These are phyloP conservation scores for Drosophila pseudoobscura DNA, from an alignment of 1,140 invertebrate species.

Conservation along the genomic window DNA sequence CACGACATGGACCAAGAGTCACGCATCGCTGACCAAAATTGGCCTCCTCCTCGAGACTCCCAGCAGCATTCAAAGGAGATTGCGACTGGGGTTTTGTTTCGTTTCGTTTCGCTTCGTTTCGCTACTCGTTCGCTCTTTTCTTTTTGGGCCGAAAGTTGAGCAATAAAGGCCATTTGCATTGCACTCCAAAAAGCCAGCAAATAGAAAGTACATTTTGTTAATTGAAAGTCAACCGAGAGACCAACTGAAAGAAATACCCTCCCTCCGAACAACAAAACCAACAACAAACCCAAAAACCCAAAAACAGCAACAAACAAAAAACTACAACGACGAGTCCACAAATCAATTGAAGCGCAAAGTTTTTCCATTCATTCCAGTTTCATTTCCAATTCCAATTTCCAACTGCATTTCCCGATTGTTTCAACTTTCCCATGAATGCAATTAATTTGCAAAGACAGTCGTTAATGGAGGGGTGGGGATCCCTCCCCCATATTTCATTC, in stretches of 20 bases:
- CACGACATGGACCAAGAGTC: conserved; percentile 79
- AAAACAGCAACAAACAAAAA: conserved; percentile 4
- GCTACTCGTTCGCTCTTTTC: conserved; percentile 30
- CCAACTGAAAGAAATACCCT: conserved; percentile 17
- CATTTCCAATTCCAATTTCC: no score
- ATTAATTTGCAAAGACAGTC: conserved; percentile 50
- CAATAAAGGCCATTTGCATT: conserved; percentile 76
- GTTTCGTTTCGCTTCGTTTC: conserved; percentile 15
- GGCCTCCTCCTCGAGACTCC: conserved; percentile 42
- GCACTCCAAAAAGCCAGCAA: conserved; percentile 47
- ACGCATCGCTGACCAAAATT: conserved; percentile 81
- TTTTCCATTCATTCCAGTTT: conserved; percentile 13
- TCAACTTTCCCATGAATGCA: conserved; percentile 40
- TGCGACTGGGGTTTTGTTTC: conserved; percentile 12
- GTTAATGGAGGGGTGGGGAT: background rate
- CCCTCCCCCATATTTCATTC: background rate
- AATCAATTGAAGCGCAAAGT: conserved; percentile 46
- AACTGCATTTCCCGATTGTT: conserved; percentile 31
- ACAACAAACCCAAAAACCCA: background rate
- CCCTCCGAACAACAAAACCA: background rate
- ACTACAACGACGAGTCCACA: conserved; percentile 6
- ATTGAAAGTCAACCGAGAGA: conserved; percentile 64
- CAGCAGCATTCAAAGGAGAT: conserved; percentile 15
- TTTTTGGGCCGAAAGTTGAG: conserved; percentile 58
- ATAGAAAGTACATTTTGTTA: conserved; percentile 79